Base-by-base conservation (phyloP, 2,888 invertebrate species). In the Cremastobaeus sp. region DNA sequence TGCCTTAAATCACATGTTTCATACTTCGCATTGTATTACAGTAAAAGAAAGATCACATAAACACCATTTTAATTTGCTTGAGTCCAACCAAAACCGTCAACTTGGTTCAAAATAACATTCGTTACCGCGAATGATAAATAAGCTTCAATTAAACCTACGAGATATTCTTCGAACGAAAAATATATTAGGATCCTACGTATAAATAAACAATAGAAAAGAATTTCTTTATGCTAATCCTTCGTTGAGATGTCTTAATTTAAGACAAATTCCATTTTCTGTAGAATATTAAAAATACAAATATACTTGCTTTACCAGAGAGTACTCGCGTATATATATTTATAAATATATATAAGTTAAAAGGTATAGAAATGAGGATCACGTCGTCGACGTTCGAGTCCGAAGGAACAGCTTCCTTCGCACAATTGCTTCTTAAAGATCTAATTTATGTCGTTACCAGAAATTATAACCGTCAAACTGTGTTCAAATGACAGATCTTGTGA, bases 201-300 rank as follows among this genome's bases (percentile, higher is more conserved):
- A 62, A 50, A 41, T 50, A 50, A 28, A 52, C 18, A 35, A 43
- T 41, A 43, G 12, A 64, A 52, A 64, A 41, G 14, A 47, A 37
- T 37, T 59, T 57, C 1, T 57, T 62, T 47, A 59, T 37, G 34
- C 54, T 54, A 45, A 65, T 65, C 30, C 12, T 65, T 65, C 54
- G 54, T 45, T 65, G 45, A 65, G 30, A 25, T 54, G 64, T 65
- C 64, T 65, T 65, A 65, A 65, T 65, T 65, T 65, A 65, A 65
- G 64, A 65, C 64, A 45, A 65, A 37, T 54, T 47, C 25, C 4
- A 43, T 54, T 45, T 54, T 54, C 47, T 65, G 55, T 47, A 55
- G 37, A 47, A 47, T 65, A 60, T 21, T 39, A 55, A 55, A 65
- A 65, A 55, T 55, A 65, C 55, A 65, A 65, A 65, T 65, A 52